phyloP scores from a whole-genome alignment of 2,113 vertebrate species.

The Xiphophorus couchianus region DNA sequence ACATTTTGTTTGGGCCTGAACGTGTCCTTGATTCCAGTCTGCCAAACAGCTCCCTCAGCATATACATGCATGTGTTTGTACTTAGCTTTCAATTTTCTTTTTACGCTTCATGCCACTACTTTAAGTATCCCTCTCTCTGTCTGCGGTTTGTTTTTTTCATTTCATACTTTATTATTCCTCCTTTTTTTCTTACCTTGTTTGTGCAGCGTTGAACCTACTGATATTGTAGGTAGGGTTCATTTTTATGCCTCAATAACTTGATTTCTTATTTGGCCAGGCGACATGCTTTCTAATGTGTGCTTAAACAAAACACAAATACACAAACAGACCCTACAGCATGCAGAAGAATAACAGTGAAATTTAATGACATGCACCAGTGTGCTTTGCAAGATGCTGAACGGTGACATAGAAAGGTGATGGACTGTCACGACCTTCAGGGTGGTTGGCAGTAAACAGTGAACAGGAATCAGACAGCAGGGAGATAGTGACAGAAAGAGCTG shows the following conservation, averaged over 20 bases:
- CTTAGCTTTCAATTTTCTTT: neutral
- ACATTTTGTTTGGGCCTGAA: neutral
- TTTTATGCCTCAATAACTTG: neutral
- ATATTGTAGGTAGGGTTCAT: neutral
- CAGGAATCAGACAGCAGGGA: constrained; percentile 36
- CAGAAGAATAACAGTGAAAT: constrained; percentile 21
- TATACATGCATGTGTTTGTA: neutral
- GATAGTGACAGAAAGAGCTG: constrained; percentile 1
- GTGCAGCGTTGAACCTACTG: neutral
- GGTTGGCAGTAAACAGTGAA: constrained; percentile 51
- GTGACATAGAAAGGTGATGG: constrained; percentile 36
- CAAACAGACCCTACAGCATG: neutral
- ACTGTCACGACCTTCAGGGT: constrained; percentile 61
- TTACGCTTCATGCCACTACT: neutral
- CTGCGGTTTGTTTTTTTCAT: neutral
- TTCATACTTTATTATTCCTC: neutral
- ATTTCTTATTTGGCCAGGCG: neutral
- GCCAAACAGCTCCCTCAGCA: neutral
- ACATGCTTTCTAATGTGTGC: neutral
- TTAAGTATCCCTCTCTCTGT: neutral
- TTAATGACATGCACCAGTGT: constrained; percentile 41
- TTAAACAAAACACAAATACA: neutral
- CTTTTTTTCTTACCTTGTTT: neutral
- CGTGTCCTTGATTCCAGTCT: neutral
- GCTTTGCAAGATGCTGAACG: constrained; percentile 43